phyloP scores from a whole-genome alignment of 2,797 vertebrate genomes.

The Buceros bicornis region DNA sequence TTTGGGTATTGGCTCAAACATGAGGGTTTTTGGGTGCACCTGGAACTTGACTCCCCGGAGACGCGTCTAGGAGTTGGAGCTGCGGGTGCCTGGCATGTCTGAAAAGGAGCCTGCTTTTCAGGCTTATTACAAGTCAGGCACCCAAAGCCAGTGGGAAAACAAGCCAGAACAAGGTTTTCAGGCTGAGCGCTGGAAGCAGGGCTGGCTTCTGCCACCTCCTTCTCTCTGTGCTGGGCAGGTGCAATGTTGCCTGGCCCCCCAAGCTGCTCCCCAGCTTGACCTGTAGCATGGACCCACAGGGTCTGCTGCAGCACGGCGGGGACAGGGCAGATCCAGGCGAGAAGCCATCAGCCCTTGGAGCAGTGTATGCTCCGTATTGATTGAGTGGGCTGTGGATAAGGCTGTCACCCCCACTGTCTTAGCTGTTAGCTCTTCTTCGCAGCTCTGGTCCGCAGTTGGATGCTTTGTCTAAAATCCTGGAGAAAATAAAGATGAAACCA shows the following conservation, averaged over 20 bases:
- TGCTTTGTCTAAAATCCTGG: background rate
- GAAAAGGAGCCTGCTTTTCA: slow-evolving; percentile 73
- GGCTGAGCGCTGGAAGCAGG: background rate
- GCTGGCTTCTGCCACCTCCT: background rate
- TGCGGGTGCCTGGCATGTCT: slow-evolving; percentile 63
- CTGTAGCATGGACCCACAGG: background rate
- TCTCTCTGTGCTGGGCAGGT: background rate
- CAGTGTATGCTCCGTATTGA: fast-evolving
- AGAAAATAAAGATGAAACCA: background rate
- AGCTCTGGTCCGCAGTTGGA: background rate
- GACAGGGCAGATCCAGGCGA: fast-evolving
- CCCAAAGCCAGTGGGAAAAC: slow-evolving; percentile 42
- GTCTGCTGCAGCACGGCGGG: background rate
- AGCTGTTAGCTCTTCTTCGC: background rate
- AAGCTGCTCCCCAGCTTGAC: background rate
- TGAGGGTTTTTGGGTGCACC: slow-evolving; percentile 41
- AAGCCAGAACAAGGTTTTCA: slow-evolving; percentile 68
- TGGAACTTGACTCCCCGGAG: slow-evolving; percentile 63
- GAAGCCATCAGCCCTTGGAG: background rate
- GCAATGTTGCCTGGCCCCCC: background rate
- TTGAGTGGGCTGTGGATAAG: fast-evolving
- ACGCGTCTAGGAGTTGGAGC: background rate
- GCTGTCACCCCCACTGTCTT: background rate
- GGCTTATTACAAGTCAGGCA: slow-evolving; percentile 59
- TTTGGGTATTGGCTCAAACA: slow-evolving; percentile 40